Evolutionary conservation across 2,113 vertebrate species (phyloP), one percentile per base, ranked within the genome.

Genomic region (Odocoileus hemionus): DNA sequence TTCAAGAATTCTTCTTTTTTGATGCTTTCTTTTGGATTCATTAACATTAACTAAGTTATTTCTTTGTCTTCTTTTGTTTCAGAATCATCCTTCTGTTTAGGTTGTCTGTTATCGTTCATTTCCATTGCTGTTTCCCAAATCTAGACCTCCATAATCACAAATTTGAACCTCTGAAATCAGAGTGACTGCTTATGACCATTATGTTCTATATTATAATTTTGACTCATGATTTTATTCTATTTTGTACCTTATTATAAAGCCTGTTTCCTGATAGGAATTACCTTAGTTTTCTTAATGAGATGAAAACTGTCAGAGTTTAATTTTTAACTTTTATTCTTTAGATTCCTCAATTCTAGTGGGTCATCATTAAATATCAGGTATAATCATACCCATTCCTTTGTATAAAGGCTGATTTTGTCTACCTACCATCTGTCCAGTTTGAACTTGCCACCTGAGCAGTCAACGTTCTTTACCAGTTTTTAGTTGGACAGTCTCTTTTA

Each of bases 231-330:
- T 93, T 89, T 58, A 86, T 92, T 92, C 45, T 85, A 1, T 67
- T 87, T 76, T 92, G 36, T 6, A 79, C 11, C 43, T 85, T 94
- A 74, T 52, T 80, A 43, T 88, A 64, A 83, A 88, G 45, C 54
- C n/a, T 95, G 30, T 76, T 64, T 92, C 76, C 30, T 92, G 76
- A 76, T 87, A 88, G 95, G 82, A 88, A 95, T 76, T 88, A 50
- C 25, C 30, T 76, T 91, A 50, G 47, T 83, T 95, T 92, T 84
- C 28, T 28, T 92, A 47, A 88, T 89, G 55, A 88, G 52, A 55
- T 78, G 47, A 57, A 55, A 45, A 76, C 33, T 25, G 16, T 88
- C 33, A 83, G 23, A n/a, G 17, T 57, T 84, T 92, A 76, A 57
- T 87, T 45, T 91, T 45, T 88, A 90, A 89, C n/a, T 83, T 83